phyloP scores from a whole-genome alignment of 2,888 invertebrate species.

The Agriopis aurantiaria region DNA sequence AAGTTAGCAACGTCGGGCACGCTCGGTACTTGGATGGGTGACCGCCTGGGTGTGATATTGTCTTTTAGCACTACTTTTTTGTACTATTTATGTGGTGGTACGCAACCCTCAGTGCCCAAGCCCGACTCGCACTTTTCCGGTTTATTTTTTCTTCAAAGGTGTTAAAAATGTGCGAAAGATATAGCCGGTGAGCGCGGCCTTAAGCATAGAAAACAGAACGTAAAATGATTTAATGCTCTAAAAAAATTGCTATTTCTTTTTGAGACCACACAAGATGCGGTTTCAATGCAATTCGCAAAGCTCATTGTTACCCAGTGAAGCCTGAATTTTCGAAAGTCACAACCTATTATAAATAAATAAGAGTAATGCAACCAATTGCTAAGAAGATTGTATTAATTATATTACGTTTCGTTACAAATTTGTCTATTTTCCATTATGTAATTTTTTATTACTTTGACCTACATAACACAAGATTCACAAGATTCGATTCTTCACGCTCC shows the following conservation, averaged over 20 bases:
- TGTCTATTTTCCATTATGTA: not conserved
- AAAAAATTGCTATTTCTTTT: slow-evolving; percentile 6
- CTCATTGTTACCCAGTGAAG: slow-evolving; percentile 31
- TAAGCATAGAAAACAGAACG: not conserved
- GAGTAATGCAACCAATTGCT: slow-evolving; percentile 18
- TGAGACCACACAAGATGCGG: slow-evolving; percentile 39
- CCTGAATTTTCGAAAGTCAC: slow-evolving; percentile 34
- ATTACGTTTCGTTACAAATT: slow-evolving; percentile 12
- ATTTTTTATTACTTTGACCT: slow-evolving; percentile 6
- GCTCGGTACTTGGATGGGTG: slow-evolving; percentile 70
- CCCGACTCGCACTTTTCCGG: too few species aligned
- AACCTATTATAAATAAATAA: slow-evolving; percentile 15
- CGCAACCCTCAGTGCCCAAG: too few species aligned
- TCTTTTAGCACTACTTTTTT: too few species aligned
- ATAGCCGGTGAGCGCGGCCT: too few species aligned
- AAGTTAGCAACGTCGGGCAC: slow-evolving; percentile 77
- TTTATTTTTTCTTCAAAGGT: too few species aligned
- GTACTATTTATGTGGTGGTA: too few species aligned
- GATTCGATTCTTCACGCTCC: too few species aligned
- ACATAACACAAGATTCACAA: not conserved
- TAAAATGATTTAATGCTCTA: not conserved
- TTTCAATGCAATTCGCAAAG: slow-evolving; percentile 32
- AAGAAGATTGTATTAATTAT: slow-evolving; percentile 10
- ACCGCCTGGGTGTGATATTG: slow-evolving; percentile 60
- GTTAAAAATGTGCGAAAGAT: too few species aligned